phyloP scores from a whole-genome alignment of 2,797 vertebrate species.

The Octomys mimax region DNA sequence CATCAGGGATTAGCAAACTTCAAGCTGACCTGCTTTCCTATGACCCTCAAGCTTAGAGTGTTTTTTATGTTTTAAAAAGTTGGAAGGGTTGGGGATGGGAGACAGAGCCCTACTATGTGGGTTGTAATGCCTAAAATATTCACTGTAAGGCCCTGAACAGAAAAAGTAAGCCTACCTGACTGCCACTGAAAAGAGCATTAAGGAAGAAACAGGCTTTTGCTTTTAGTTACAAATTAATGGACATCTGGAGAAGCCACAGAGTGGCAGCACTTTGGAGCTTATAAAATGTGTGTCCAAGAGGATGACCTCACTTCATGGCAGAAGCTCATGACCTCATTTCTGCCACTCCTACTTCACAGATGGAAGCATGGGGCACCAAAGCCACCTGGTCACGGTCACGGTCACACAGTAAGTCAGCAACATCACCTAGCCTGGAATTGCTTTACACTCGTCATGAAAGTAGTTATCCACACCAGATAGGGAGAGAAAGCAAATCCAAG shows the following conservation, averaged over 20 bases:
- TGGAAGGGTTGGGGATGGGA: too few species aligned
- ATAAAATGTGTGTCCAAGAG: background rate
- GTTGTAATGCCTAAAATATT: background rate
- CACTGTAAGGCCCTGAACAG: background rate
- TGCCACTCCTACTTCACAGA: background rate
- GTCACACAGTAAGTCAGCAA: background rate
- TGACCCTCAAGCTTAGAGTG: background rate
- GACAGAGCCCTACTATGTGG: background rate
- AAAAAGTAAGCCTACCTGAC: background rate
- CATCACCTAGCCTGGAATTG: background rate
- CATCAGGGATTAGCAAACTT: background rate
- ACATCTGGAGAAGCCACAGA: background rate
- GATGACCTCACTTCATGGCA: background rate
- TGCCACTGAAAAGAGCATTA: background rate
- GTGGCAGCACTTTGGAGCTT: background rate
- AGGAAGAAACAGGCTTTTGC: background rate
- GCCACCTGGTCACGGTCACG: background rate
- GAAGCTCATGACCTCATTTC: background rate
- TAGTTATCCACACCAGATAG: background rate
- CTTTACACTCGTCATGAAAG: background rate
- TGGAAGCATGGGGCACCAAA: background rate
- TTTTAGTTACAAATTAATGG: background rate
- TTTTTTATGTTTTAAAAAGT: background rate
- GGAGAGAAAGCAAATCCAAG: background rate
- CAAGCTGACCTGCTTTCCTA: background rate